A percentile compares a stretch with the other conserved stretches of the same genome.
Conservation (phyloP, 2,113 vertebrate genomes). For the Cebidichthys violaceus region DNA sequence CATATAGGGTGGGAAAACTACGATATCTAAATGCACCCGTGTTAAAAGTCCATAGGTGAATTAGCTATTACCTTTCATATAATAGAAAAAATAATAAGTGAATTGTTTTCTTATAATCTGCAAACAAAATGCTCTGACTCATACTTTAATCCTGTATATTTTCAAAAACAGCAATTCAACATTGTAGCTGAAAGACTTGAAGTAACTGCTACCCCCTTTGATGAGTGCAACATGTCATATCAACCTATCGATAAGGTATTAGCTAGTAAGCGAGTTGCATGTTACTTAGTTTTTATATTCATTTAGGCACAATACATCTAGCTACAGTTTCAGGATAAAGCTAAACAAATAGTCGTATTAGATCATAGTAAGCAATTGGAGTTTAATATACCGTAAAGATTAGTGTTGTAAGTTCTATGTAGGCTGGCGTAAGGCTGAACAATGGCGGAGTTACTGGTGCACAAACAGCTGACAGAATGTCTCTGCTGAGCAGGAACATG, state of each 20-base stretch:
- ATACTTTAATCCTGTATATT: too few species aligned
- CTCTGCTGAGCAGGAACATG: conserved; percentile 90
- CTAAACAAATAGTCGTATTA: neutral
- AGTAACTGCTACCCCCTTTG: neutral
- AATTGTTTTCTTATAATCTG: neutral
- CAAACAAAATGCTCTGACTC: neutral
- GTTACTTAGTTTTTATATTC: neutral
- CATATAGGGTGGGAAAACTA: conserved; percentile 41
- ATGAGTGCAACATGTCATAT: neutral
- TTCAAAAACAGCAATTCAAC: neutral
- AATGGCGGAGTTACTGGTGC: conserved; percentile 45
- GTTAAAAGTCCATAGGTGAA: neutral
- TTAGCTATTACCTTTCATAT: neutral
- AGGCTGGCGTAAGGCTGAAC: conserved; percentile 18
- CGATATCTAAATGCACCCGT: conserved; percentile 8
- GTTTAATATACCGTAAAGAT: conserved; percentile 14
- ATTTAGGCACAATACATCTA: neutral
- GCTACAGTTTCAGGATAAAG: neutral
- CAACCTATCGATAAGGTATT: neutral
- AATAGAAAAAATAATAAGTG: neutral
- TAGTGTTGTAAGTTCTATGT: neutral
- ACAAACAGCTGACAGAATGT: conserved; percentile 83
- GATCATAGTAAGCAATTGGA: neutral
- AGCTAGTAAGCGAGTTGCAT: too few species aligned
- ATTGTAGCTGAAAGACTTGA: neutral